These are phyloP conservation scores for Dryobotodes eremita DNA, from an alignment of 2,888 invertebrate genomes.

Conservation along the genomic window DNA sequence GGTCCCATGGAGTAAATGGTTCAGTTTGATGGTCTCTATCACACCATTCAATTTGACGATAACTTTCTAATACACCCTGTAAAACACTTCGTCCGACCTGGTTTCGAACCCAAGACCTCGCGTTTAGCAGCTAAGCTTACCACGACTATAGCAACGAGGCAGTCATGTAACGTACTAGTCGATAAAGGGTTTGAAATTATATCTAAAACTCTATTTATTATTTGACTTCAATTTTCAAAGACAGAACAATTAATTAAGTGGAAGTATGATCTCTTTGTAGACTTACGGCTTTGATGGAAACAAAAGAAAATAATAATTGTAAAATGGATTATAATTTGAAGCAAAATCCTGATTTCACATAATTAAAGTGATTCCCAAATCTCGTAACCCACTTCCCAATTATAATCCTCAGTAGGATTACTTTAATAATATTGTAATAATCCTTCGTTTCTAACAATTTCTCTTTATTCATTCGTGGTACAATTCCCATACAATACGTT, in stretches of 20 bases:
- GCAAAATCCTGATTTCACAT: slow-evolving; percentile 5
- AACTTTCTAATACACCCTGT: too few relatives aligned
- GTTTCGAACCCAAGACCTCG: not conserved
- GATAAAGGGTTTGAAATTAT: not conserved
- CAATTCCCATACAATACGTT: not conserved
- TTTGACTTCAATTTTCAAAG: not conserved
- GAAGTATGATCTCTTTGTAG: not conserved
- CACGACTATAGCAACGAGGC: not conserved
- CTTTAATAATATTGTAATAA: not conserved
- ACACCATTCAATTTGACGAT: too few relatives aligned
- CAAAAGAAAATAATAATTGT: not conserved
- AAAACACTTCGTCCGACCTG: not conserved
- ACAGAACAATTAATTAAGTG: slow-evolving; percentile 5
- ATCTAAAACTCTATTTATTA: not conserved
- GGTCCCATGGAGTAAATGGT: too few relatives aligned
- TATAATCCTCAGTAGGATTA: slow-evolving; percentile 29
- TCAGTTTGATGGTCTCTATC: too few relatives aligned
- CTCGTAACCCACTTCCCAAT: not conserved
- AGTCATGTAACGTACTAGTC: not conserved
- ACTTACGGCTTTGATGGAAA: not conserved
- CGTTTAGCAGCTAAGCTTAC: too few relatives aligned
- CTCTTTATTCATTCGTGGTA: not conserved
- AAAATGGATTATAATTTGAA: slow-evolving; percentile 2
- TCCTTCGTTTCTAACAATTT: not conserved
- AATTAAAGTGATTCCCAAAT: slow-evolving; percentile 14